Conservation (phyloP, 1,140 invertebrate genomes). For the Tetramorium alpestre region DNA sequence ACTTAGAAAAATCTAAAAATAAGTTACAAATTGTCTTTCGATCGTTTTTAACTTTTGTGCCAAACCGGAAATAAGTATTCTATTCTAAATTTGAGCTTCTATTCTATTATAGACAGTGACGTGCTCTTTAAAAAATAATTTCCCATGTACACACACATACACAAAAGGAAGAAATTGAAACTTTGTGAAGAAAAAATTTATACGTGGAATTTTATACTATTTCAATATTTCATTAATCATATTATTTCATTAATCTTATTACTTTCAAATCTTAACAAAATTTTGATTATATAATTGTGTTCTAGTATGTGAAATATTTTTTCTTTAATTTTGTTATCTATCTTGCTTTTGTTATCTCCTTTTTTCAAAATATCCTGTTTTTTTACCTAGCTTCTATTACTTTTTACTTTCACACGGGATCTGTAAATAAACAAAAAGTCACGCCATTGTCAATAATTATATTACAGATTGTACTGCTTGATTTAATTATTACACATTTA, state of each 20-base stretch:
- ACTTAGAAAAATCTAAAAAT: conserved; percentile 18
- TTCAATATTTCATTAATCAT: neutral
- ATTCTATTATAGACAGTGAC: conserved; percentile 33
- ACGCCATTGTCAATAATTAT: conserved; percentile 21
- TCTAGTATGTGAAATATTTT: neutral
- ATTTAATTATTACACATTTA: conserved; percentile 26
- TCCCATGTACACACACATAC: neutral
- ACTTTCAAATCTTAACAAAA: neutral
- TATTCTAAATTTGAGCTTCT: conserved; percentile 37
- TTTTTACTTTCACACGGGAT: neutral
- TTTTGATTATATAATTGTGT: conserved; percentile 20
- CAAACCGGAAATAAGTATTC: conserved; percentile 13
- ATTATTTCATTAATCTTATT: neutral
- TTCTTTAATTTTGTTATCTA: neutral
- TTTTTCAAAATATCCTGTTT: neutral
- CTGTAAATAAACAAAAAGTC: neutral
- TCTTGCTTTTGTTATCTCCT: neutral
- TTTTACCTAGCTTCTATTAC: neutral
- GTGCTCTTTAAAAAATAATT: neutral
- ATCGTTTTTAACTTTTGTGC: neutral
- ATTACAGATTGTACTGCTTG: conserved; percentile 10
- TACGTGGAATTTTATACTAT: neutral
- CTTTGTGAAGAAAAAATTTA: neutral
- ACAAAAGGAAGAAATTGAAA: neutral
- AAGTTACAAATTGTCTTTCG: neutral